Percentiles rank a stretch among this genome's conserved stretches.
Evolutionary conservation across 2,113 vertebrate species (phyloP).

Genomic region (Nesogale talazaci): DNA sequence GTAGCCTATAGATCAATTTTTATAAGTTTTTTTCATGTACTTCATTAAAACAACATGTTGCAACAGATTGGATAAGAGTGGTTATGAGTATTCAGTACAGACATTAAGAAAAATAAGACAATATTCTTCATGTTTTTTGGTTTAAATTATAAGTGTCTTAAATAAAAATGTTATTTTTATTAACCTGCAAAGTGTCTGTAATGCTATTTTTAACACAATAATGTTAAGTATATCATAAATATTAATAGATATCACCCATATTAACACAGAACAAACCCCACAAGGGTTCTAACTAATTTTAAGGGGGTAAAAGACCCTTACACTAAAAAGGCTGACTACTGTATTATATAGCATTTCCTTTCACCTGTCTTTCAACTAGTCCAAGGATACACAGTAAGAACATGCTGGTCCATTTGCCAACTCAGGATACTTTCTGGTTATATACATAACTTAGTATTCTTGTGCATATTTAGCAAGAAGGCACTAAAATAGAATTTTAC

Average conservation of each 20-base stretch:
- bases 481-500: background rate
- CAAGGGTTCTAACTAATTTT: background rate
- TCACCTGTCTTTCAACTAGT: background rate
- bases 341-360: background rate
- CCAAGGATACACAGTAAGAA: background rate
- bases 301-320: background rate
- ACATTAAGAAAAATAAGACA: conserved; percentile 4
- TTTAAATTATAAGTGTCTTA: background rate
- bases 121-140: background rate
- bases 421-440: background rate
- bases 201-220: background rate
- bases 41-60: background rate
- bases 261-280: background rate
- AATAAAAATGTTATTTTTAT: background rate
- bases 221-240: no score
- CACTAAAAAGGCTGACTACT: background rate
- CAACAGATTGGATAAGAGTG: background rate
- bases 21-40: conserved; percentile 10
- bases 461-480: background rate
- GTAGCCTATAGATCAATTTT: background rate
- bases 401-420: background rate
- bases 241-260: background rate
- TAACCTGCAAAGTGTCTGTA: background rate
- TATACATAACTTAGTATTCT: background rate
- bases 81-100: background rate